A percentile compares a stretch with the other conserved stretches of the same genome.
These are phyloP conservation scores for Anguilla rostrata DNA, from an alignment of 2,113 vertebrate genomes.

Conservation along the genomic window DNA sequence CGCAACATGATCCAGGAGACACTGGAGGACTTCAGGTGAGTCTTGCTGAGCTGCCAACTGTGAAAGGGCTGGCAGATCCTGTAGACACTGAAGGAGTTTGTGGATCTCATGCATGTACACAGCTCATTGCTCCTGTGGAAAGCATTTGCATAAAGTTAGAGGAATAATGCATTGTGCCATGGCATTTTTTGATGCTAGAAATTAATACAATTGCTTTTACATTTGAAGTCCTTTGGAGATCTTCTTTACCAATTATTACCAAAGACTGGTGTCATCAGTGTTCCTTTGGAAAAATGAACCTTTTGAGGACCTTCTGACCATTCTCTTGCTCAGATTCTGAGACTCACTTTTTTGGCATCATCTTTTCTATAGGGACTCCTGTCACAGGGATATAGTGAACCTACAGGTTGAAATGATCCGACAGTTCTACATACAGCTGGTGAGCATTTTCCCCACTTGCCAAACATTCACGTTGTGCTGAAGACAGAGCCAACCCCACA, in stretches of 20 bases:
- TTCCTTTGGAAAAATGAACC: background rate
- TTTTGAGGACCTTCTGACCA: background rate
- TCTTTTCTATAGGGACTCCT: constrained; percentile 74
- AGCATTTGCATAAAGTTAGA: no score
- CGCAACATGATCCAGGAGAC: constrained; percentile 95
- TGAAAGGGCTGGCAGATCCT: background rate
- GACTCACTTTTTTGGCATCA: background rate
- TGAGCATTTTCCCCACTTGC: constrained; percentile 54
- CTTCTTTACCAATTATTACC: background rate
- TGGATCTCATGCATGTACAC: background rate
- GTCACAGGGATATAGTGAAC: constrained; percentile 92
- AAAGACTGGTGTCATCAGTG: background rate
- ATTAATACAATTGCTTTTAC: no score
- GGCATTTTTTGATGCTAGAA: no score
- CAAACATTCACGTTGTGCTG: background rate
- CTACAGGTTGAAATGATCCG: constrained; percentile 98
- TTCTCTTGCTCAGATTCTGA: background rate
- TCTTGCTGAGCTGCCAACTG: background rate
- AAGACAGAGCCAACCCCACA: background rate
- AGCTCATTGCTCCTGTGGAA: no score
- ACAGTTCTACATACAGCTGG: constrained; percentile 95
- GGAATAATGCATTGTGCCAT: no score
- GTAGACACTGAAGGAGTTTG: background rate
- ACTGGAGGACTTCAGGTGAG: constrained; percentile 91
- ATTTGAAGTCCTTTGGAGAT: no score